Conservation (phyloP, 2,113 vertebrate species). For the Meriones unguiculatus region DNA sequence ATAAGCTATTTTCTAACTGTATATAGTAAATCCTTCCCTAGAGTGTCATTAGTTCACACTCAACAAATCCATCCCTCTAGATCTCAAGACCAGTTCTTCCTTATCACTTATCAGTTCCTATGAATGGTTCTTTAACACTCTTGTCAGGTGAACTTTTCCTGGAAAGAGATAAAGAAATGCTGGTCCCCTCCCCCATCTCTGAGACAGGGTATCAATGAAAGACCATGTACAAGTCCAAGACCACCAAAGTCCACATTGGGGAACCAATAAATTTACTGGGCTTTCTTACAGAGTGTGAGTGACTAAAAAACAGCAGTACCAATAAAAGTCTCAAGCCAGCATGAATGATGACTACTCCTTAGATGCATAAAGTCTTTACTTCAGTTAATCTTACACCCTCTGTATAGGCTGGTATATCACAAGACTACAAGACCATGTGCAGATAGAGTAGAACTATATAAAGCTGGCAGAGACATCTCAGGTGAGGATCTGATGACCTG, state of each 20-base stretch:
- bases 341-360: neutral
- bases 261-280: neutral
- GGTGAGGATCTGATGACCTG: neutral
- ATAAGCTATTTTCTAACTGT: neutral
- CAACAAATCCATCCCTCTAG: slow-evolving; percentile 28
- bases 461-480: neutral
- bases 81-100: slow-evolving; percentile 17
- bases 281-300: neutral
- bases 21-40: neutral
- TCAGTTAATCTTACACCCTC: neutral
- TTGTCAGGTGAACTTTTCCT: neutral
- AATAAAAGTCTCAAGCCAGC: neutral
- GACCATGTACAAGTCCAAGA: neutral
- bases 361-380: neutral
- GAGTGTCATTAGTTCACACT: slow-evolving; percentile 28
- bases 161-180: neutral
- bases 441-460: neutral
- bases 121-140: neutral
- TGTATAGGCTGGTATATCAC: neutral
- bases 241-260: neutral
- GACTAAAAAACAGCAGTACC: neutral
- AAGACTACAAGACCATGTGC: neutral
- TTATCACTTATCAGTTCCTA: slow-evolving; percentile 26
- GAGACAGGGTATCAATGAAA: neutral
- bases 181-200: too few relatives aligned